These are phyloP conservation scores for Oscheius sp. DNA, from an alignment of 1,140 invertebrate species.

Conservation along the genomic window DNA sequence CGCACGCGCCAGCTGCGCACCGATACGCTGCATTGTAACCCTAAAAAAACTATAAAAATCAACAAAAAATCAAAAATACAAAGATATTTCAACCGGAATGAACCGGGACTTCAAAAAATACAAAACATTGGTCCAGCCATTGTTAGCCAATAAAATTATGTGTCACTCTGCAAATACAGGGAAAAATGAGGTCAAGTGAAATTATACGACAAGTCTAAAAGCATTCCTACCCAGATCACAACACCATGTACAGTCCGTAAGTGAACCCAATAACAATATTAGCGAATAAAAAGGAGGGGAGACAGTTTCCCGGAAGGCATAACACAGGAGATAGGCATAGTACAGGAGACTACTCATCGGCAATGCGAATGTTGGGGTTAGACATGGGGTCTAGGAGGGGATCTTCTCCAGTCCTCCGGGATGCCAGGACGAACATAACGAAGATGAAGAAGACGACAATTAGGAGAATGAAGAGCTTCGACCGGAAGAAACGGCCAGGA, in stretches of 20 bases:
- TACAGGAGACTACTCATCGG: constrained; percentile 36
- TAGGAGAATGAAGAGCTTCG: too few relatives aligned
- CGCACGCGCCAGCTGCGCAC: neutral
- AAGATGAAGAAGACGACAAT: too few relatives aligned
- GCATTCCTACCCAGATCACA: neutral
- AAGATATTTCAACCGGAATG: neutral
- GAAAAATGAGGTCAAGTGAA: neutral
- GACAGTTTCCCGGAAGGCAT: constrained; percentile 8
- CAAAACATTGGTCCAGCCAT: too few relatives aligned
- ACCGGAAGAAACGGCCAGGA: constrained; percentile 45
- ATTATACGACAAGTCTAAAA: constrained; percentile 17
- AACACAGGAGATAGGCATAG: neutral
- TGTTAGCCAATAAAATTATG: too few relatives aligned
- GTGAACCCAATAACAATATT: constrained; percentile 21
- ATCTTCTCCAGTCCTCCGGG: too few relatives aligned
- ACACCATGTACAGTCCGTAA: constrained; percentile 15
- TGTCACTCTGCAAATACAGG: too few relatives aligned
- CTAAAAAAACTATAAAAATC: neutral
- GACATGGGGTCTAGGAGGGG: constrained; percentile 60
- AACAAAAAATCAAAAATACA: constrained; percentile 3
- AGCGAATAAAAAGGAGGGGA: neutral
- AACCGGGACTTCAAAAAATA: neutral
- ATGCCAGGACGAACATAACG: too few relatives aligned
- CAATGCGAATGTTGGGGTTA: constrained; percentile 56
- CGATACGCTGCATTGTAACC: constrained; percentile 16